Evolutionary conservation across 2,888 invertebrate genomes (phyloP).

Genomic region (Macaria liturata): DNA sequence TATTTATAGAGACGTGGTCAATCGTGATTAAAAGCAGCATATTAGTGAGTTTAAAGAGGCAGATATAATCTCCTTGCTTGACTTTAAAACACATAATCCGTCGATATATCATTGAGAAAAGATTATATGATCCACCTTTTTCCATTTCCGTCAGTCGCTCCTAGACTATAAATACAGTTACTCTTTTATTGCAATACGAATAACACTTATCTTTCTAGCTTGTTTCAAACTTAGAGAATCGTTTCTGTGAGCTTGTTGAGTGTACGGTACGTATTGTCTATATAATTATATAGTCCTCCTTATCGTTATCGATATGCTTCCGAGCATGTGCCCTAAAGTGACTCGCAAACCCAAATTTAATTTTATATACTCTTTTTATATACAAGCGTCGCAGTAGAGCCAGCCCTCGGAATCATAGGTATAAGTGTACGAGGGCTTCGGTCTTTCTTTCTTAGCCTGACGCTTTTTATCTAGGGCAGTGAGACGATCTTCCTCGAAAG

Average conservation of each 20-base stretch:
- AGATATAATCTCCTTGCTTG: neutral
- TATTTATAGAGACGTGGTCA: neutral
- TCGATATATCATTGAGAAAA: neutral
- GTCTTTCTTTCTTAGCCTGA: no score
- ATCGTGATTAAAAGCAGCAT: neutral
- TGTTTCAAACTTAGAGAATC: conserved; percentile 25
- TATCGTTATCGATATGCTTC: no score
- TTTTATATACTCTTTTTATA: no score
- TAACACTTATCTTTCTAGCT: conserved; percentile 22
- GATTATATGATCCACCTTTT: neutral
- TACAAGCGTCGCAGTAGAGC: no score
- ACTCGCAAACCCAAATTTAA: no score
- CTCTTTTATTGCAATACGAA: conserved; percentile 35
- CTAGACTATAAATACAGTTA: conserved; percentile 28
- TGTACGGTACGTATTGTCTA: no score
- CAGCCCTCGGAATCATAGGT: no score
- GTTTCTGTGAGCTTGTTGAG: conserved; percentile 5
- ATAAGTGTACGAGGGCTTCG: no score
- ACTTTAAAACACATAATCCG: neutral
- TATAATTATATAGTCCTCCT: no score
- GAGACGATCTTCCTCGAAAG: no score
- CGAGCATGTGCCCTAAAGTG: no score
- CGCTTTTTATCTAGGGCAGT: no score
- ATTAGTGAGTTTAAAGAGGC: neutral
- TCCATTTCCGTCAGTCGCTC: conserved; percentile 1